A percentile compares a stretch with the other conserved stretches of the same genome.
These are phyloP conservation scores for Carabus problematicus DNA, from an alignment of 2,888 invertebrate genomes.

Conservation along the genomic window DNA sequence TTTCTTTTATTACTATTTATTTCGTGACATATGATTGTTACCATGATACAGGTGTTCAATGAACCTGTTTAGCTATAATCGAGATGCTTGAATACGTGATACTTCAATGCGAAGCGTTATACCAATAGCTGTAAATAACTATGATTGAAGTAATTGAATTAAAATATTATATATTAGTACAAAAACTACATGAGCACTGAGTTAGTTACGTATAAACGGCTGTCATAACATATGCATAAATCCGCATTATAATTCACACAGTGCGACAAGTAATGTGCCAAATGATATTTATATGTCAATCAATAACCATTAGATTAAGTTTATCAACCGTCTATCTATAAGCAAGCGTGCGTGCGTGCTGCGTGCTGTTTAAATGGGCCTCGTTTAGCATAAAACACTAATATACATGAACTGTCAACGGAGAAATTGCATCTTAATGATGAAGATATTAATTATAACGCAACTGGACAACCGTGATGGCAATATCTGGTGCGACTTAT, in stretches of 20 bases:
- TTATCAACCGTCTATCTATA: slow-evolving; percentile 21
- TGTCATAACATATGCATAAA: too few relatives aligned
- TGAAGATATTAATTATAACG: slow-evolving; percentile 38
- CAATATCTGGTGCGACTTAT: slow-evolving; percentile 15
- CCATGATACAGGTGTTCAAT: slow-evolving; percentile 21
- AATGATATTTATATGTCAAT: slow-evolving; percentile 29
- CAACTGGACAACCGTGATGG: neutral
- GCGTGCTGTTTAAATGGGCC: slow-evolving; percentile 13
- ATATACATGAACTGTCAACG: slow-evolving; percentile 37
- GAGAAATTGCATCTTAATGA: slow-evolving; percentile 39
- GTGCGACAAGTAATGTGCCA: slow-evolving; percentile 18
- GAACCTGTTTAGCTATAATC: too few relatives aligned
- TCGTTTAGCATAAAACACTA: slow-evolving; percentile 36
- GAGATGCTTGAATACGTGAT: too few relatives aligned
- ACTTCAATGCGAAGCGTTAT: too few relatives aligned
- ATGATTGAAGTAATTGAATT: too few relatives aligned
- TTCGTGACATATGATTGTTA: slow-evolving; percentile 34
- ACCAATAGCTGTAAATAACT: too few relatives aligned
- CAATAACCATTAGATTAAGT: slow-evolving; percentile 32
- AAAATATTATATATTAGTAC: too few relatives aligned
- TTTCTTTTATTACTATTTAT: slow-evolving; percentile 16
- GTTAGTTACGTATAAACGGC: too few relatives aligned
- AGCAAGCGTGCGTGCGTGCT: slow-evolving; percentile 1
- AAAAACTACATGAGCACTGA: too few relatives aligned
- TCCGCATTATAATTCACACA: neutral